Percentiles rank a stretch among this genome's conserved stretches.
Conservation (phyloP, 2,113 vertebrate species). For the Calidris pygmaea region DNA sequence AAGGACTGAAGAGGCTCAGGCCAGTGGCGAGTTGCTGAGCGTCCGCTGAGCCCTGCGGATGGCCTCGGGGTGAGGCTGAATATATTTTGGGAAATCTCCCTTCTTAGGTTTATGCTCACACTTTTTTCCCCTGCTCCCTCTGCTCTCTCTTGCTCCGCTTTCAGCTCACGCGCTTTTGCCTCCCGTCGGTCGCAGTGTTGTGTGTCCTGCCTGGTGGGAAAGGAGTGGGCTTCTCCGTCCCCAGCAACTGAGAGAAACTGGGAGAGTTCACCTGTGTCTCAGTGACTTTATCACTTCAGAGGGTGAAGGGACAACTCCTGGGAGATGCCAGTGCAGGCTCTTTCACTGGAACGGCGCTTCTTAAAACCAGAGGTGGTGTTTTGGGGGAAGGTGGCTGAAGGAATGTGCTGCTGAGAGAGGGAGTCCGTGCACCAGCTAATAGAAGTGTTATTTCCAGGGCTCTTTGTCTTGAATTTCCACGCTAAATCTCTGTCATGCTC, state of each 20-base stretch:
- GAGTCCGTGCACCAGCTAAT: neutral
- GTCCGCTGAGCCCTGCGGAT: neutral
- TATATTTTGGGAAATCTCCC: neutral
- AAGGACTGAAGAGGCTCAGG: neutral
- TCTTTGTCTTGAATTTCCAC: conserved; percentile 24
- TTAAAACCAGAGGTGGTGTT: neutral
- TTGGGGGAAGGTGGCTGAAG: neutral
- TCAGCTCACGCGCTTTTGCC: neutral
- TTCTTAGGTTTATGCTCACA: neutral
- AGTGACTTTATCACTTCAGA: neutral
- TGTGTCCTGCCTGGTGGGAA: neutral
- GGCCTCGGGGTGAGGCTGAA: neutral
- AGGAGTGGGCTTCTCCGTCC: neutral
- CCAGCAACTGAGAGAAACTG: neutral
- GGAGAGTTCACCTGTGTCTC: neutral
- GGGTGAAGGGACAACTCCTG: neutral
- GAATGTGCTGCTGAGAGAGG: neutral
- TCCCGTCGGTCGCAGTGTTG: neutral
- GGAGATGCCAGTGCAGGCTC: neutral
- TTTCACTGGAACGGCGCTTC: neutral
- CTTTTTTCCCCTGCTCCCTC: neutral
- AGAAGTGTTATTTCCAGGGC: conserved; percentile 1
- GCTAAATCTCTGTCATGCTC: neutral
- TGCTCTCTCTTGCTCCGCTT: neutral
- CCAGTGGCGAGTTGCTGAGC: neutral